These are phyloP conservation scores for Procambarus clarkii DNA, from an alignment of 1,140 invertebrate genomes.

Conservation along the genomic window DNA sequence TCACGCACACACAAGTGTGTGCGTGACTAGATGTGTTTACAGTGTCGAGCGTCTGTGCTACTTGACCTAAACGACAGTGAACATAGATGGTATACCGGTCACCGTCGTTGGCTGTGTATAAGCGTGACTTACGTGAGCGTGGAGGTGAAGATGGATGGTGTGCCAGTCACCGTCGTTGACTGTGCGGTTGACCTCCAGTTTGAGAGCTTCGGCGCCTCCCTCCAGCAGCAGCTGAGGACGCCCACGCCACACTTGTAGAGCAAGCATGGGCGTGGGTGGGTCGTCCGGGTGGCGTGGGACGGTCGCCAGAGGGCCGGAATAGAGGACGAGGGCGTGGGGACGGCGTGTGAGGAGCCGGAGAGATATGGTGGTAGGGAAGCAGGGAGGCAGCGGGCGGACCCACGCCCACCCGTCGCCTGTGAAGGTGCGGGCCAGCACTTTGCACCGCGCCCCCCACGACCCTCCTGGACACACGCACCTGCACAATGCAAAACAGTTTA, in stretches of 20 bases:
- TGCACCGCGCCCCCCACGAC: conserved; percentile 95
- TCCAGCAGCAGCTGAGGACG: conserved; percentile 34
- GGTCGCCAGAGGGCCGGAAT: conserved; percentile 31
- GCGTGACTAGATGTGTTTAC: too few relatives aligned
- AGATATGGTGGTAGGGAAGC: conserved; percentile 93
- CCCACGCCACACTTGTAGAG: conserved; percentile 31
- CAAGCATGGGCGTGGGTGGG: conserved; percentile 35
- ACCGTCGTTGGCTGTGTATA: not conserved
- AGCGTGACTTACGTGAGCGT: not conserved
- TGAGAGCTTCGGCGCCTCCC: conserved; percentile 22
- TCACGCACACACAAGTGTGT: too few relatives aligned
- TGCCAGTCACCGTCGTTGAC: conserved; percentile 43
- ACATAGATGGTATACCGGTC: not conserved
- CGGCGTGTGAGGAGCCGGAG: conserved; percentile 95
- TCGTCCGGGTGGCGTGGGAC: not conserved
- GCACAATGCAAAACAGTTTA: conserved; percentile 12
- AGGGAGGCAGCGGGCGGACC: conserved; percentile 96
- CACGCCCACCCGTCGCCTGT: conserved; percentile 94
- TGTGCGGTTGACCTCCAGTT: conserved; percentile 31
- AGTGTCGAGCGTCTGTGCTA: too few relatives aligned
- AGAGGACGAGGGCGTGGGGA: conserved; percentile 87
- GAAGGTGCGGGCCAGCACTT: conserved; percentile 95
- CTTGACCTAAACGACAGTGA: too few relatives aligned
- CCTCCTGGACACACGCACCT: conserved; percentile 92
- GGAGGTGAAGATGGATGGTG: conserved; percentile 32